These are phyloP conservation scores for Tenodera sinensis DNA, from an alignment of 2,888 invertebrate genomes.

Conservation along the genomic window DNA sequence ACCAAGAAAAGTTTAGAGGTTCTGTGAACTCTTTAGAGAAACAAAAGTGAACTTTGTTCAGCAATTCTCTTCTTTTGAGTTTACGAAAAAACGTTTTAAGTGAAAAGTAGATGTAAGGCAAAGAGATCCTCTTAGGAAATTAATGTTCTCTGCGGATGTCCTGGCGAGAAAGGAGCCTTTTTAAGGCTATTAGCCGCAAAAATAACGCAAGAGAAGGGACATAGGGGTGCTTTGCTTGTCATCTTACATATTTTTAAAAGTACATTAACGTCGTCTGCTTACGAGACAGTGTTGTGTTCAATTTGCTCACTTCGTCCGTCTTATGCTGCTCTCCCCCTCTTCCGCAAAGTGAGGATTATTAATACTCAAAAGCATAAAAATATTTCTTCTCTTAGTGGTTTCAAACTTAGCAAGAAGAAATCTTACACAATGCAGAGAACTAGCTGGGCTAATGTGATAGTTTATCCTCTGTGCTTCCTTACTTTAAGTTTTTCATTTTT, in stretches of 20 bases:
- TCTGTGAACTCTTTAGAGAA: background rate
- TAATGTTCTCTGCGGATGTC: conserved; percentile 11
- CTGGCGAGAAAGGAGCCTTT: background rate
- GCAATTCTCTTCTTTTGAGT: background rate
- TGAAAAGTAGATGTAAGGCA: conserved; percentile 14
- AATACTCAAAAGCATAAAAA: background rate
- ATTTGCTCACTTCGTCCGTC: conserved; percentile 9
- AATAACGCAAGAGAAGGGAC: background rate
- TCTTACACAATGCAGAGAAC: background rate
- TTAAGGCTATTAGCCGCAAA: conserved; percentile 19
- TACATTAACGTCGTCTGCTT: background rate
- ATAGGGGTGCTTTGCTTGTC: background rate
- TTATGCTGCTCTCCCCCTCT: background rate
- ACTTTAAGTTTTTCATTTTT: no score
- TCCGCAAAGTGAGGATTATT: background rate
- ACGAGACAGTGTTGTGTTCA: background rate
- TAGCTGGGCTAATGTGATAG: background rate
- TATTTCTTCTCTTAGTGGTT: background rate
- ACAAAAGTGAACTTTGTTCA: background rate
- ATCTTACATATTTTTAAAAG: conserved; percentile 11
- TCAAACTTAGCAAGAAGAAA: background rate
- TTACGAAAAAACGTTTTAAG: conserved; percentile 14
- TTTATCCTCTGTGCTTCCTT: no score
- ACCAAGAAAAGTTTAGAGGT: background rate
- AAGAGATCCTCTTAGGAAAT: conserved; percentile 29